Conservation (phyloP, 2,888 invertebrate species). For the Trissolcus brochymenae region DNA sequence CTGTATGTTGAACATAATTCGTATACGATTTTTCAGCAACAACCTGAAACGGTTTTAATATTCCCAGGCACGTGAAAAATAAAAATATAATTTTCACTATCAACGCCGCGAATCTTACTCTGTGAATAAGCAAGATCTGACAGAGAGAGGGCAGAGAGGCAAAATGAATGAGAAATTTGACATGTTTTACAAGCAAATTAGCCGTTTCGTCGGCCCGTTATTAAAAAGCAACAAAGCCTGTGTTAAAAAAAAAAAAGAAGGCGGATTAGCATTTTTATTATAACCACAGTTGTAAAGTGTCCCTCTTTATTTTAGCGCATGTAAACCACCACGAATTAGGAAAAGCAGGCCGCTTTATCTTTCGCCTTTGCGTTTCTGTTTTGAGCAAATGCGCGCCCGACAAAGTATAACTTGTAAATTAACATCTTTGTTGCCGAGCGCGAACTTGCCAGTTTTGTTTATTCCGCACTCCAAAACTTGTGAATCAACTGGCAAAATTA, state of each 20-base stretch:
- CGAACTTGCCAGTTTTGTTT: slow-evolving; percentile 2
- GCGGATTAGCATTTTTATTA: slow-evolving; percentile 26
- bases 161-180: neutral
- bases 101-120: no score
- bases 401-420: slow-evolving; percentile 15
- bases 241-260: neutral
- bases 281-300: slow-evolving; percentile 18
- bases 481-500: slow-evolving; percentile 4
- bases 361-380: slow-evolving; percentile 12
- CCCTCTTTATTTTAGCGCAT: slow-evolving; percentile 14
- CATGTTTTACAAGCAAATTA: slow-evolving; percentile 10
- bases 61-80: no score
- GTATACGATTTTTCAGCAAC: no score
- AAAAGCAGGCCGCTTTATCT: slow-evolving; percentile 24
- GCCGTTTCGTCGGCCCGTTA: slow-evolving; percentile 1
- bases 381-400: slow-evolving; percentile 18
- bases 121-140: no score
- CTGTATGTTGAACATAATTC: neutral
- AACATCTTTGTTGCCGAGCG: slow-evolving; percentile 16
- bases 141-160: no score
- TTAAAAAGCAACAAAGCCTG: slow-evolving; percentile 14
- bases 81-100: slow-evolving; percentile 6
- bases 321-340: slow-evolving; percentile 20
- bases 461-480: neutral
- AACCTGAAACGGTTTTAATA: no score